Conservation (phyloP, 2,888 invertebrate species). For the Agrotis clavis region DNA sequence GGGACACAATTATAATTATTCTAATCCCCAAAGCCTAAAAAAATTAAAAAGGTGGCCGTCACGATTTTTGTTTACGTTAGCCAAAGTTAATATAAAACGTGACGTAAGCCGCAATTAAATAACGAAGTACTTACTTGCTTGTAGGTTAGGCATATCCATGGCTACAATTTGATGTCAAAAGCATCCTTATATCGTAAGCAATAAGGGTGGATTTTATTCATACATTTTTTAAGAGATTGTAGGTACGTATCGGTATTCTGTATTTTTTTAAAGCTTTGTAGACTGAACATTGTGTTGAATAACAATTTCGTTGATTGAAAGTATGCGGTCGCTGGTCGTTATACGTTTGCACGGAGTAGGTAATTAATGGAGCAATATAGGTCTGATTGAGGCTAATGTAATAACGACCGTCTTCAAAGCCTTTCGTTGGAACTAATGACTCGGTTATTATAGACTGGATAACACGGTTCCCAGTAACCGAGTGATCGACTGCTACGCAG, state of each 20-base stretch:
- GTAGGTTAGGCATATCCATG: neutral
- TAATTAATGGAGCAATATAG: neutral
- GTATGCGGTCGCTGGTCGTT: neutral
- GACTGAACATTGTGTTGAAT: conserved; percentile 12
- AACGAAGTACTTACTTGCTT: conserved; percentile 20
- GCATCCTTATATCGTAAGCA: neutral
- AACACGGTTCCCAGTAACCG: too few species aligned
- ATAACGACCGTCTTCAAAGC: neutral
- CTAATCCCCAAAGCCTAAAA: conserved; percentile 32
- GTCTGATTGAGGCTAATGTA: neutral
- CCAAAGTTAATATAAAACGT: conserved; percentile 56
- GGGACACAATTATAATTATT: conserved; percentile 20
- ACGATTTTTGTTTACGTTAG: conserved; percentile 39
- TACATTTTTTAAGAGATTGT: neutral
- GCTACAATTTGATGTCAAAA: neutral
- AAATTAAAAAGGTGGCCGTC: conserved; percentile 24
- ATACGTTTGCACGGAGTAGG: neutral
- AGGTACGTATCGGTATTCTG: neutral
- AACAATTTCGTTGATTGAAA: conserved; percentile 30
- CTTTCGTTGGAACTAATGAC: neutral
- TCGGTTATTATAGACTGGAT: too few species aligned
- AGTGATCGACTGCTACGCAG: too few species aligned
- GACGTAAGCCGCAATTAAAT: conserved; percentile 33
- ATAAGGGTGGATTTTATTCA: neutral
- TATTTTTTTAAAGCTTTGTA: neutral